Evolutionary conservation across 2,113 vertebrate genomes (phyloP).

Genomic region (Jacana jacana): DNA sequence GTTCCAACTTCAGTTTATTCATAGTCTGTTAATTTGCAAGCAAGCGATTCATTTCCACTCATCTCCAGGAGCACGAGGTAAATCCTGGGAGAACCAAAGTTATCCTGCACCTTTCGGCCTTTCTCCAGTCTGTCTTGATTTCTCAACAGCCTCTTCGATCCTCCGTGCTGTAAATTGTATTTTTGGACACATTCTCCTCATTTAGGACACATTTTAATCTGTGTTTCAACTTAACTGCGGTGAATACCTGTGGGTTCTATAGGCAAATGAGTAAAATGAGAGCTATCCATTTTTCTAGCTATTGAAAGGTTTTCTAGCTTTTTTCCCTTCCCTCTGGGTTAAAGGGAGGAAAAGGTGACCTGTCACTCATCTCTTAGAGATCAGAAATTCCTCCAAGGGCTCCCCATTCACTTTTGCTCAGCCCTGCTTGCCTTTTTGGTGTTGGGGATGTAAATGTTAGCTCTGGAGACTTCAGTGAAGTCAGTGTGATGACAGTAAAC

Average conservation of each 20-base stretch:
- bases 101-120: not conserved
- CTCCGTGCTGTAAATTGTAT: not conserved
- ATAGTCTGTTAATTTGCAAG: slow-evolving; percentile 32
- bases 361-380: not conserved
- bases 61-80: not conserved
- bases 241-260: not conserved
- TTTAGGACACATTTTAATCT: not conserved
- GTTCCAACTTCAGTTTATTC: not conserved
- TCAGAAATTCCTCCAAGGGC: not conserved
- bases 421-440: not conserved
- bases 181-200: not conserved
- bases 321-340: not conserved
- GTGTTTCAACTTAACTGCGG: not conserved
- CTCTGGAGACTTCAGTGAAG: not conserved
- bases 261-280: not conserved
- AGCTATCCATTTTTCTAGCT: not conserved
- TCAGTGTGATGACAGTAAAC: not conserved
- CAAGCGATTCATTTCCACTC: not conserved
- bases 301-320: not conserved
- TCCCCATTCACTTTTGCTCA: not conserved
- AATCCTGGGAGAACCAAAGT: not conserved
- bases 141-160: not conserved
- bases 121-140: not conserved
- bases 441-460: not conserved
- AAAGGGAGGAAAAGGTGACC: not conserved